Base-by-base conservation (phyloP, 2,113 vertebrate genomes). In the Psittacus erithacus region DNA sequence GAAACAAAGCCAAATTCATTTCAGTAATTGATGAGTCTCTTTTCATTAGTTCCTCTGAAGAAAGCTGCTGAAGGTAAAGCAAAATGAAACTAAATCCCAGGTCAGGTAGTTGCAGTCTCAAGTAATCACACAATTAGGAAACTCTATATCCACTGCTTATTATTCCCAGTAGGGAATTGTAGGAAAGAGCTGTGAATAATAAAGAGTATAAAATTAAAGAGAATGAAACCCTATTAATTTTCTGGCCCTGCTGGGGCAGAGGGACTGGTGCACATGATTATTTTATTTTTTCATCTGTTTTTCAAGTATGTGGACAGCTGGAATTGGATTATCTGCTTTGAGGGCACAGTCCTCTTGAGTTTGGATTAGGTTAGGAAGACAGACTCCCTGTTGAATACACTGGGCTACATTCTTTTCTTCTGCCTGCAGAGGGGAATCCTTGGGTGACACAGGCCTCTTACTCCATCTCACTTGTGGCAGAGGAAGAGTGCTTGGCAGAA, bases 1-100 rank as follows among this genome's bases (percentile, higher is more conserved):
- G 90, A 53, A 96, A 82, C 83, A 96, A 93, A 93, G 74, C 67
- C 84, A 88, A 89, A 89, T 85, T 85, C 25, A 91, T 91, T 80
- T 96, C 83, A 95, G 89, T 96, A 96, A 96, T 85, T 85, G 77
- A 95, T 89, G 70, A 87, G n/a, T 49, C 70, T 92, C 69, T 87
- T 96, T 88, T 94, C 86, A 79, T 91, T 92, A 89, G 52, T 73
- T 38, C 53, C 38, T 95, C 85, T 93, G 88, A 94, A 91, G 82
- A 93, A 92, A 94, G 83, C 76, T 93, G 95, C 77, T 74, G 50
- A 94, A 91, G 74, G 88, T 86, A 93, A 95, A 94, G 59, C 68
- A 88, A 94, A 94, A 87, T 91, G 73, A 84, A 94, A 91, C 91
- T 65, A 69, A 70, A 77, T 87, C 53, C 49, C 86, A 92, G 69